Evolutionary conservation across 2,113 vertebrate species (phyloP), one percentile per base, ranked within the genome.

Genomic region (Danionella cerebrum): DNA sequence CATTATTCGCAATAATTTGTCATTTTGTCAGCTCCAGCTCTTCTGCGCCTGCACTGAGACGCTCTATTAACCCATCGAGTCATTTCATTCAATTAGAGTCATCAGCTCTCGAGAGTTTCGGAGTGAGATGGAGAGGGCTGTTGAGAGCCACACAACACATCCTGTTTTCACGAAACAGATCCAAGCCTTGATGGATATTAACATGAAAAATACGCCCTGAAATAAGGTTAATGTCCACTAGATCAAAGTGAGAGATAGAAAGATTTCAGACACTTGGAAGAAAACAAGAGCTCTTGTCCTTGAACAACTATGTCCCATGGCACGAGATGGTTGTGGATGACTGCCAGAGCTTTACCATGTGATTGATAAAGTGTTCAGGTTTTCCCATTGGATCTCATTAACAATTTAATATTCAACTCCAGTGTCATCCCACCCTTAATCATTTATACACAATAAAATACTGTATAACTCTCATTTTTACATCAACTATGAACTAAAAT

Each of bases 31-130:
- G 72, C 36, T 45, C 29, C 27, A 52, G 35, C 57, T 63, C 38
- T 35, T 69, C 57, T 42, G 51, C 14, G 5, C 50, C 52, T 64
- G 29, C 21, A 54, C 13, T 51, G 13, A 38, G 13, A 58, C 60
- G 41, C 42, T 27, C 48, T 63, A 73, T 42, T 73, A 74, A 55
- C 67, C 59, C 66, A 33, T 14, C 8, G 52, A 69, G 52, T 55
- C 66, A 58, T 41, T 51, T 65, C 60, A 74, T 74, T 70, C 44
- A 69, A 74, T 74, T 74, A 74, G 18, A 62, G 31, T 58, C 72
- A 74, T 69, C 72, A 65, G 31, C 52, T 65, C 24, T 47, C n/a
- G 51, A 36, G 58, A 52, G 36, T 11, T 55, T 64, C 59, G 11
- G 19, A 52, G 27, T 27, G 57, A 53, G 47, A 59, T 52, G 29